Evolutionary conservation across 2,888 invertebrate genomes (phyloP), one percentile per base, ranked within the genome.

Genomic region (Ophion ellenae): DNA sequence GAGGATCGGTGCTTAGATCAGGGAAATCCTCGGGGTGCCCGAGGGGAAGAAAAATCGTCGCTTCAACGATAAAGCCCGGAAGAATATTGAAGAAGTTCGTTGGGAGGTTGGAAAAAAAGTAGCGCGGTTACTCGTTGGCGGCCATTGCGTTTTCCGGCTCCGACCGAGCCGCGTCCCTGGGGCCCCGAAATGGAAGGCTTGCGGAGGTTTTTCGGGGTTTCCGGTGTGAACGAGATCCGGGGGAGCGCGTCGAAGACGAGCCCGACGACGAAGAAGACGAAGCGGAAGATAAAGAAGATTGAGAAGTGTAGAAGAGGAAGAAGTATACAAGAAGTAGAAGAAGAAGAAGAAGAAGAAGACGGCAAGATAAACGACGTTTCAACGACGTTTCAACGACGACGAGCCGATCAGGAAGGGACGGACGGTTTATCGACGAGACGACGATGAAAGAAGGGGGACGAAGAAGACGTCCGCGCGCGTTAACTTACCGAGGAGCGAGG

Each of bases 401-500:
- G 57, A 80, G 57, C 10, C 73, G 66, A 66, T 36, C 57, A 74
- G 66, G 73, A 81, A 80, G 59, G 75, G 47, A 71, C 17, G 53
- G 73, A 64, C 57, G 63, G 14, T 64, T 24, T 40, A 64, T 69
- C 81, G 74, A 75, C 74, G 74, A 61, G 53, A 80, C 66, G 71
- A 66, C 36, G 64, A 80, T 40, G 80, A n/a, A 24, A 24, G 63
- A 17, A 32, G 80, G 61, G 79, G 80, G 40, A 70, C 80, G 79
- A 86, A 85, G 86, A 84, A 79, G 78, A 79, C 78, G 81, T 81
- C 79, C 89, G 89, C 87, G 89, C 90, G 84, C 84, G 82, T 85
- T 67, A 94, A 81, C 95, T 97, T 96, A 98, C 98, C 98, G 95
- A 99, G 95, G 94, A 99, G 96, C 95, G 98, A 98, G 92, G 99